Evolutionary conservation across 2,113 vertebrate genomes (phyloP), one percentile per base, ranked within the genome.

Genomic region (Candoia aspera): DNA sequence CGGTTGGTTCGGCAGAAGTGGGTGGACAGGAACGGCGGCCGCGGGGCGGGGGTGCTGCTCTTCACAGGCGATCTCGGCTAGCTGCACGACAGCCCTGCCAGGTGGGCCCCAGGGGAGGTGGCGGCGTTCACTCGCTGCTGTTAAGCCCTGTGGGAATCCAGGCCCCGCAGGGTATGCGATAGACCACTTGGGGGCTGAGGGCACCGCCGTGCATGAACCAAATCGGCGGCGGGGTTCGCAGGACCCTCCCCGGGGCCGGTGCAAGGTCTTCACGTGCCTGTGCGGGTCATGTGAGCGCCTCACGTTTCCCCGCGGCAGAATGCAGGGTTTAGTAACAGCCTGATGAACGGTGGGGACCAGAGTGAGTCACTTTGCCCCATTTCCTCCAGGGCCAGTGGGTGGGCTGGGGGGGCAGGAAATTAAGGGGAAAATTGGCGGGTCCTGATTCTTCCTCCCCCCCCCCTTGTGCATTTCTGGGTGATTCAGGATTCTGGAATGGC

Each of bases 371-470:
- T 79, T 79, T 37, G 6, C 33, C 68, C 68, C 68, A 73, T 73
- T 73, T 73, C 68, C 68, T 73, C 68, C 33, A 73, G 2, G 17
- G n/a, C 15, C 0, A 13, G 12, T 68, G 26, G 24, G 60, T 2
- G 64, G 64, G 64, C 4, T 1, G 62, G 29, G 2, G 64, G n/a
- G 64, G 13, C 9, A 79, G 68, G 68, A 79, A 79, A 79, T 79
- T 6, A 79, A 21, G 33, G 68, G 33, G 19, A n/a, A n/a, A 6
- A 79, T 79, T 79, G 13, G n/a, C 33, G 37, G 33, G 33, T 9
- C 33, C 15, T 19, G 33, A 19, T 9, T 2, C 6, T 0, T 17
- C 68, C n/a, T 6, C 17, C 13, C 13, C 12, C 3, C 26, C 0
- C 11, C 11, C 3, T 13, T 33, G n/a, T 73, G 68, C 68, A 1